Base-by-base conservation (phyloP, 2,888 invertebrate genomes). In the Pantelozetes paolii region DNA sequence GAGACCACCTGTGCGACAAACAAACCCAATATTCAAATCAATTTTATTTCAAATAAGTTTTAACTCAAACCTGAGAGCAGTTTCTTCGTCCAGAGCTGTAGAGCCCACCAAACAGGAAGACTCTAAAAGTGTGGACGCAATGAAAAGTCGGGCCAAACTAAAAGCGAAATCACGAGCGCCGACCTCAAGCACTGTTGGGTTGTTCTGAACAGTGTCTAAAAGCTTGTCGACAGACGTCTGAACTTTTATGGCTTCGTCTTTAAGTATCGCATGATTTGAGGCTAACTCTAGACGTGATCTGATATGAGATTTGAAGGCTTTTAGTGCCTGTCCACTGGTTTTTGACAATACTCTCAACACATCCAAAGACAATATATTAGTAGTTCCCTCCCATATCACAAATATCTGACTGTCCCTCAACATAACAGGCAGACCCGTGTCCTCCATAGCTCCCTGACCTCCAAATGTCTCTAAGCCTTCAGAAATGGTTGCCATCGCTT, bases 311-410 rank as follows among this genome's bases (percentile, higher is more conserved):
- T 32, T 70, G 26, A 59, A 82, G 0, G 82, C 81, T 6, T 78
- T 45, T 13, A 85, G 78, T 1, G 81, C 82, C 75, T 82, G 79
- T 8, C 84, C 84, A 50, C 82, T 79, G 1, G 82, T 81, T 77
- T 85, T 85, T 42, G 78, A 79, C 18, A 86, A 80, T 2, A 85
- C 84, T 71, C 86, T 80, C 8, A 86, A 80, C 5, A 86, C 84
- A 79, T 86, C 86, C 45, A 86, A 79, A 0, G 85, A 84, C 50
- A 86, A 79, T 48, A 86, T 83, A 78, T 86, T 86, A 9, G 86
- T 86, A 1, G 86, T 86, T 23, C 86, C 86, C 80, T 86, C 86
- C 86, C 86, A 86, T 75, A 86, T 86, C 20, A 85, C 84, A 64
- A 75, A 70, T 45, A 85, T 85, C 82, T 86, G 86, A 42, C 84